Conservation (phyloP, 1,140 invertebrate genomes). For the Drosophila baimaii region DNA sequence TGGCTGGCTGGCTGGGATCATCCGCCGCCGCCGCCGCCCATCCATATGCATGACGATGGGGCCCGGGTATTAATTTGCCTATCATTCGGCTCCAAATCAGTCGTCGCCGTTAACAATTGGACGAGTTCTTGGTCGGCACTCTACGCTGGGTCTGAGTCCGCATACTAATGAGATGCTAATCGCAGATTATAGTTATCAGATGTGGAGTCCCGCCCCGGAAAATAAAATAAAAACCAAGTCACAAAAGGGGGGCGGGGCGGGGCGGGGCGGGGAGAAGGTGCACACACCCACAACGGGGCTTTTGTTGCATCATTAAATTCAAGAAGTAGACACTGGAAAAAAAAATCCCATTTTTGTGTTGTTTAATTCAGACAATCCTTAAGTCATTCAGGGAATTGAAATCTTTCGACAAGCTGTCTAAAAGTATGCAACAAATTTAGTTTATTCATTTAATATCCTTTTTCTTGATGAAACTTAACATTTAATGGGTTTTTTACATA, state of each 20-base stretch:
- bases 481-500: no score
- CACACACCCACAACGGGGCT: background rate
- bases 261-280: no score
- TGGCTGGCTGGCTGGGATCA: slow-evolving; percentile 14
- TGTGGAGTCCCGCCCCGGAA: slow-evolving; percentile 16
- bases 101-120: slow-evolving; percentile 4
- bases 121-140: slow-evolving; percentile 29
- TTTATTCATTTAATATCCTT: no score
- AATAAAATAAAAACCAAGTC: slow-evolving; percentile 24
- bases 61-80: slow-evolving; percentile 3
- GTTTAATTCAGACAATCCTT: background rate
- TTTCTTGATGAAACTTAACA: no score
- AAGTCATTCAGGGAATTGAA: background rate
- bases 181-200: slow-evolving; percentile 59
- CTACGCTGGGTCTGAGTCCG: slow-evolving; percentile 21
- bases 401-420: background rate
- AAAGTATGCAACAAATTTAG: background rate
- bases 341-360: no score
- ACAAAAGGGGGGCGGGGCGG: no score
- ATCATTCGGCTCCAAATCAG: slow-evolving; percentile 26
- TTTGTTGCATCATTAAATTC: slow-evolving; percentile 20
- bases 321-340: background rate
- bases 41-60: slow-evolving; percentile 48
- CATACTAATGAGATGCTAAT: slow-evolving; percentile 63
- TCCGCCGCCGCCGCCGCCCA: no score